Conservation (phyloP, 2,888 invertebrate species). For the Lordiphosa andalusiaca region DNA sequence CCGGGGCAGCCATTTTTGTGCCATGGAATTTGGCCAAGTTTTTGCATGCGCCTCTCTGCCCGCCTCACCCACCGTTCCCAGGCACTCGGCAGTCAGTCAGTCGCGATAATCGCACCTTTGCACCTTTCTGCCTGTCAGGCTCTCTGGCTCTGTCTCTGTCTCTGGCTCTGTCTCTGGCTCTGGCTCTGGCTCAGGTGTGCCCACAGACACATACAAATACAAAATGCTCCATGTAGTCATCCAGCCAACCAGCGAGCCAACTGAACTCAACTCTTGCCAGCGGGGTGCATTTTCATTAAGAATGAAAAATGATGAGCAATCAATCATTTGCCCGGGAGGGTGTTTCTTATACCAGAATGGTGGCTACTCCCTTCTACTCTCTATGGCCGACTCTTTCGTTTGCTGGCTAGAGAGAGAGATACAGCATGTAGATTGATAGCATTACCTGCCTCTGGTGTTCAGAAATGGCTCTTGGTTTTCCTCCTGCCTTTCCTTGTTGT, state of each 20-base stretch:
- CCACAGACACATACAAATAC: constrained; percentile 42
- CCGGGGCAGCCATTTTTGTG: constrained; percentile 75
- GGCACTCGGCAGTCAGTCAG: constrained; percentile 22
- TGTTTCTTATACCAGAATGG: constrained; percentile 62
- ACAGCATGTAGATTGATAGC: constrained; percentile 74
- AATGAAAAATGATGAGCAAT: constrained; percentile 81
- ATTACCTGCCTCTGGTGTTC: constrained; percentile 73
- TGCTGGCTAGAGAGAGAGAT: constrained; percentile 33
- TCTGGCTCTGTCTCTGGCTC: constrained; percentile 49
- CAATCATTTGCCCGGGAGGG: constrained; percentile 80
- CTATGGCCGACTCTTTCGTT: constrained; percentile 25
- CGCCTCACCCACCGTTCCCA: background rate
- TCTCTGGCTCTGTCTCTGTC: constrained; percentile 48
- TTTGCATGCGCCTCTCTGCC: constrained; percentile 16
- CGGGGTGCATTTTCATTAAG: constrained; percentile 81
- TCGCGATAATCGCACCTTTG: constrained; percentile 72
- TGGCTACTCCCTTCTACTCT: constrained; percentile 18
- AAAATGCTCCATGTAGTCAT: constrained; percentile 27
- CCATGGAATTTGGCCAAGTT: constrained; percentile 65
- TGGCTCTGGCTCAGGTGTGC: constrained; percentile 62
- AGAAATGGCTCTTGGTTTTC: constrained; percentile 50
- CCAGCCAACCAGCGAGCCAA: constrained; percentile 35
- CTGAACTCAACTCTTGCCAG: constrained; percentile 74
- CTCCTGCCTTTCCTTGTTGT: constrained; percentile 14
- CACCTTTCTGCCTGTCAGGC: constrained; percentile 60